A percentile compares a stretch with the other conserved stretches of the same genome.
Evolutionary conservation across 2,888 invertebrate genomes (phyloP).

Genomic region (Tupiocoris notatus): DNA sequence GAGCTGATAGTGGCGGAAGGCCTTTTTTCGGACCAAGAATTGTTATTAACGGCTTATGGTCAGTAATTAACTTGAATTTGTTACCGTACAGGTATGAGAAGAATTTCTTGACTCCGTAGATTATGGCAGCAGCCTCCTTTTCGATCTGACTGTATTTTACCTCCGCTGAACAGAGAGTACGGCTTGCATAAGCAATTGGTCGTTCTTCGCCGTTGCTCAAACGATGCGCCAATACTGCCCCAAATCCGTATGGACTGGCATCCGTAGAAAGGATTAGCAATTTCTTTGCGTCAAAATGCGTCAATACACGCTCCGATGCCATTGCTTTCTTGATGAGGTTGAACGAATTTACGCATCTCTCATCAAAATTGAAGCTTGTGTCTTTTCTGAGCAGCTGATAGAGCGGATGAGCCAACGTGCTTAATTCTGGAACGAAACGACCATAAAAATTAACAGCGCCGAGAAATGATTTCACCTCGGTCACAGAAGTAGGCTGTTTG

Average conservation of each 20-base stretch:
- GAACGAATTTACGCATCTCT: not conserved
- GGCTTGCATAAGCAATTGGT: not conserved
- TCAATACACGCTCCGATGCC: not conserved
- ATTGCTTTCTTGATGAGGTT: not conserved
- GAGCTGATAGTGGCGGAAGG: too few species aligned
- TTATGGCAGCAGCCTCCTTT: not conserved
- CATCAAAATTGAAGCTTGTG: slow-evolving; percentile 43
- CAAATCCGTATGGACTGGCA: not conserved
- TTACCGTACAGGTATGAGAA: not conserved
- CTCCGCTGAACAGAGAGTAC: not conserved
- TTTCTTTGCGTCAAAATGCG: not conserved
- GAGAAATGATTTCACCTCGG: not conserved
- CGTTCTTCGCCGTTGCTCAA: too few species aligned
- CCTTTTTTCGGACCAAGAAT: too few species aligned
- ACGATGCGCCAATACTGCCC: not conserved
- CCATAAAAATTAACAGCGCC: not conserved
- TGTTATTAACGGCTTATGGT: not conserved
- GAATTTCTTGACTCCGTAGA: not conserved
- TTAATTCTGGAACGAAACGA: not conserved
- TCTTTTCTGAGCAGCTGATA: slow-evolving; percentile 46
- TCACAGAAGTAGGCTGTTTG: not conserved
- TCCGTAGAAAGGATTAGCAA: not conserved
- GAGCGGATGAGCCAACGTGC: not conserved
- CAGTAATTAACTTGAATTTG: not conserved
- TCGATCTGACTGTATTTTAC: not conserved